Percentiles rank a stretch among this genome's conserved stretches.
Evolutionary conservation across 2,888 invertebrate genomes (phyloP).

Genomic region (Pardosa pseudoannulata): DNA sequence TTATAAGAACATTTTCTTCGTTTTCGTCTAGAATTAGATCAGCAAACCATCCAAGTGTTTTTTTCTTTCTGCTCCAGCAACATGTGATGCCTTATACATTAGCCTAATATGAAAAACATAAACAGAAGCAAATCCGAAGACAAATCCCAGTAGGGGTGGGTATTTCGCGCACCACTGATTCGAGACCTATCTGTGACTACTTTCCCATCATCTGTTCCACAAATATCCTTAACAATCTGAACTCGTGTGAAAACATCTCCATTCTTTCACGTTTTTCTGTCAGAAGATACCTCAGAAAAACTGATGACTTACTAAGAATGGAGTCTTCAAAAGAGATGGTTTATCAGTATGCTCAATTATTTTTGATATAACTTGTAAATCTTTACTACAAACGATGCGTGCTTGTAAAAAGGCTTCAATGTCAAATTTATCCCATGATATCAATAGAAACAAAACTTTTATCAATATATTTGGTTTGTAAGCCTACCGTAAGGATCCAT

Average conservation of each 20-base stretch:
- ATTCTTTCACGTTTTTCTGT: constrained; percentile 12
- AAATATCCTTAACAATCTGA: constrained; percentile 2
- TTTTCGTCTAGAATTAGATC: not conserved
- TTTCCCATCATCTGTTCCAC: constrained; percentile 15
- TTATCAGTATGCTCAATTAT: not conserved
- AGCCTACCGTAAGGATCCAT: no score
- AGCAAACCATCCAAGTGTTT: not conserved
- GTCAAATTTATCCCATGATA: no score
- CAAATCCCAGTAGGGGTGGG: not conserved
- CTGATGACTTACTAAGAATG: not conserved
- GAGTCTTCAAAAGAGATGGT: not conserved
- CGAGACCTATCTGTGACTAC: not conserved
- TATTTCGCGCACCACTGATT: constrained; percentile 2
- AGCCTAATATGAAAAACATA: not conserved
- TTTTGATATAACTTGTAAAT: not conserved
- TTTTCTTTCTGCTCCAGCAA: not conserved
- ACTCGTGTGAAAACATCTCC: constrained; percentile 9
- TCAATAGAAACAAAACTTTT: no score
- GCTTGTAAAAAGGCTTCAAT: no score
- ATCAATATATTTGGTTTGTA: no score
- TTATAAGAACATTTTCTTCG: not conserved
- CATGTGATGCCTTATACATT: not conserved
- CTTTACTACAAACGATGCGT: not conserved
- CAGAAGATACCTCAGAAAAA: not conserved
- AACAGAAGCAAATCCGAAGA: not conserved